Conservation (phyloP, 2,113 vertebrate species). For the Laticauda laticaudata region DNA sequence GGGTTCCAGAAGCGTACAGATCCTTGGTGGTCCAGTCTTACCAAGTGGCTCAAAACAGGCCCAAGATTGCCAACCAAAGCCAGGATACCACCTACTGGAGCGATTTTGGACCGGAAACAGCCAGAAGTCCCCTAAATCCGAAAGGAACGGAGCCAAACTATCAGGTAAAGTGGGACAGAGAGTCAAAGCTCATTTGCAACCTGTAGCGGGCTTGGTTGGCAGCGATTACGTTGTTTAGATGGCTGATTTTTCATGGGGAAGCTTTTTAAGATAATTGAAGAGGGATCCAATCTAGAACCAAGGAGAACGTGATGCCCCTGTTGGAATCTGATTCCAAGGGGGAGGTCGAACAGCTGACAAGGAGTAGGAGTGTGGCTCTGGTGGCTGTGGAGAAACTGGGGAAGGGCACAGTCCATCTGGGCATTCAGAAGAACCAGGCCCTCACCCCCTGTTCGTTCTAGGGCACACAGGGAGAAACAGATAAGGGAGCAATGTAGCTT, state of each 20-base stretch:
- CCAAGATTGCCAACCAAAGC: slow-evolving; percentile 11
- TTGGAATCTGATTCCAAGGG: too few species aligned
- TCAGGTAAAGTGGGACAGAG: slow-evolving; percentile 54
- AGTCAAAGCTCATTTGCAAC: background rate
- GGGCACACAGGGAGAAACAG: too few species aligned
- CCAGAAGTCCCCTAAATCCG: slow-evolving; percentile 21
- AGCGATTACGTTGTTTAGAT: background rate
- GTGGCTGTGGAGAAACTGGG: too few species aligned
- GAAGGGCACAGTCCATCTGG: too few species aligned
- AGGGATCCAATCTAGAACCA: background rate
- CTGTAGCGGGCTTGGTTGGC: background rate
- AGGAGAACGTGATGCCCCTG: too few species aligned
- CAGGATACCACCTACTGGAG: background rate
- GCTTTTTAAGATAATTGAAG: too few species aligned
- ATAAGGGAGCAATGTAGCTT: too few species aligned
- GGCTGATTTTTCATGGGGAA: background rate
- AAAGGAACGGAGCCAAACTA: background rate
- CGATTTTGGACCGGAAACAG: background rate
- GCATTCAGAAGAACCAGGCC: too few species aligned
- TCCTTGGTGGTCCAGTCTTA: accelerated
- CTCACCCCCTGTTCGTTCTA: too few species aligned
- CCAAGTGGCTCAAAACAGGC: background rate
- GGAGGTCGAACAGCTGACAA: too few species aligned
- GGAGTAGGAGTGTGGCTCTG: too few species aligned
- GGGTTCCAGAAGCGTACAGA: accelerated